Evolutionary conservation across 1,140 invertebrate genomes (phyloP).

Genomic region (Heliconius melpomene): DNA sequence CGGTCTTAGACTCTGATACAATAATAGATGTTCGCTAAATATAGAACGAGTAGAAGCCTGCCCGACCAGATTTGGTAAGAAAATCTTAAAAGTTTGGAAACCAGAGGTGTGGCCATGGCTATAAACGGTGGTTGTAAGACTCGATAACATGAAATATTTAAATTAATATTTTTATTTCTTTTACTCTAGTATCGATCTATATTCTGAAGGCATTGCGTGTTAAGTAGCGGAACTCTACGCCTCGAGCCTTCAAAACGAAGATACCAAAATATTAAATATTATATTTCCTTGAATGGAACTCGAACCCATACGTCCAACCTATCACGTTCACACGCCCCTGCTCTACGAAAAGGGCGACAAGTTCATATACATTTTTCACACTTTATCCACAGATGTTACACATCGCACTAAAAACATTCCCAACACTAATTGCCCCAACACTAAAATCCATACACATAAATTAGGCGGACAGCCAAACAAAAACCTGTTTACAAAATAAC

Average conservation of each 20-base stretch:
- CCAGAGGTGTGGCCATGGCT: too few species aligned
- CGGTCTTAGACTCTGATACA: conserved; percentile 4
- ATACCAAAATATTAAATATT: neutral
- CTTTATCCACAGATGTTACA: neutral
- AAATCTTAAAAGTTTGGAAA: too few species aligned
- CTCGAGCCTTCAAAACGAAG: neutral
- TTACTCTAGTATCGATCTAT: too few species aligned
- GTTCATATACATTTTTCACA: neutral
- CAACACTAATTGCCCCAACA: conserved; percentile 1
- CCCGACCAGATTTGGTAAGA: too few species aligned
- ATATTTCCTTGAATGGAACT: neutral
- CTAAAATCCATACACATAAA: conserved; percentile 2
- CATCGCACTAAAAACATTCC: neutral
- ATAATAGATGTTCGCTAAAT: neutral
- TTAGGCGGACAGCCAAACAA: neutral
- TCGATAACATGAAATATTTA: too few species aligned
- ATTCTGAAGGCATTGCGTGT: neutral
- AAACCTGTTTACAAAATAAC: neutral
- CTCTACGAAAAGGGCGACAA: too few species aligned
- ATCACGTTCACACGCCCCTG: neutral
- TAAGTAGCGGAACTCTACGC: neutral
- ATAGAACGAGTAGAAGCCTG: neutral
- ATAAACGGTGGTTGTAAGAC: too few species aligned
- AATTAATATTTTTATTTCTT: too few species aligned
- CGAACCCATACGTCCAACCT: neutral